Evolutionary conservation across 2,113 vertebrate species (phyloP).

Genomic region (Percopsis transmontana): DNA sequence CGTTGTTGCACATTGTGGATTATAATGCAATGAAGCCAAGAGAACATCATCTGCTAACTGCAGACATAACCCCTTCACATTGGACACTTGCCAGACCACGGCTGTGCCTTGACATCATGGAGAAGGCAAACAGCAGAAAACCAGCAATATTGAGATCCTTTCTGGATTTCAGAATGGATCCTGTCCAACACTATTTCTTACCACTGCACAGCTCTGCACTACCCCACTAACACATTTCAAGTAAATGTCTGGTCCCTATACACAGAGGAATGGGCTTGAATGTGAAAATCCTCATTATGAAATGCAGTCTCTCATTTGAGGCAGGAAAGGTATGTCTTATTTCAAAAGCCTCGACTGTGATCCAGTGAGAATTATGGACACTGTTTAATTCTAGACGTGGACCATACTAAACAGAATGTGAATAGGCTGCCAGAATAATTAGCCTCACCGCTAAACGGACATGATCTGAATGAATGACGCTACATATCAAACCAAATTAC

Average conservation of each 20-base stretch:
- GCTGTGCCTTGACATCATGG: no score
- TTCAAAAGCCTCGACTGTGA: constrained; percentile 38
- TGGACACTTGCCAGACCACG: no score
- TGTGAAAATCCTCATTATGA: constrained; percentile 57
- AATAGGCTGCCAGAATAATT: constrained; percentile 57
- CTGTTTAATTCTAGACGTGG: constrained; percentile 64
- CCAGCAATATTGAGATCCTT: no score
- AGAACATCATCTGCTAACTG: no score
- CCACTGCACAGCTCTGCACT: no score
- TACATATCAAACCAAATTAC: constrained; percentile 30
- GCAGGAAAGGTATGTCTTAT: constrained; percentile 28
- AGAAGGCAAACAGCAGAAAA: no score
- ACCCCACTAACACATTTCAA: no score
- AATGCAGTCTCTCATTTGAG: constrained; percentile 46
- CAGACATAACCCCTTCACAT: no score
- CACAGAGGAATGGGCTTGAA: constrained; percentile 63
- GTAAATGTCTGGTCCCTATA: constrained; percentile 12
- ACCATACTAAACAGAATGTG: constrained; percentile 49
- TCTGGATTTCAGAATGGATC: no score
- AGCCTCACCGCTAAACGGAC: constrained; percentile 39
- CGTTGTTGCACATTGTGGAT: no score
- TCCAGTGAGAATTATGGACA: constrained; percentile 51
- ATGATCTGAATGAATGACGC: constrained; percentile 34
- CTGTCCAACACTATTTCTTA: no score
- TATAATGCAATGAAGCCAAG: no score